Base-by-base conservation (phyloP, 2,113 vertebrate genomes). In the Xenus cinereus region DNA sequence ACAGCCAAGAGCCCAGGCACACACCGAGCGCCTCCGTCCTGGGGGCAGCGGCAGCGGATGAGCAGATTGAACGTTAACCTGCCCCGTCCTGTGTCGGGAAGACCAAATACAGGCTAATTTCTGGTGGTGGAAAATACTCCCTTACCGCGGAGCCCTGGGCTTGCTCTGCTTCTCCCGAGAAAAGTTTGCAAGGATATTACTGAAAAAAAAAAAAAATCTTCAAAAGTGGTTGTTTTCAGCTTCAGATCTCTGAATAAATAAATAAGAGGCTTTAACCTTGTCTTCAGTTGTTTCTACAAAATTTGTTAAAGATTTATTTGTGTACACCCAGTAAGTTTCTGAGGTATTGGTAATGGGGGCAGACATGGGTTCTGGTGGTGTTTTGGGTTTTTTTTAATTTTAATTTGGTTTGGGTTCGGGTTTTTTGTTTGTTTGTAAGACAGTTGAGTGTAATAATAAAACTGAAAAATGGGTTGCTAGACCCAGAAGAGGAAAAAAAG, bases 1-100 rank as follows among this genome's bases (percentile, higher is more conserved):
- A 51, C 7, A 35, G 73, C 37, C 12, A 20, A 43, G 6, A 43
- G 48, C 26, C 48, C 73, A 13, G 56, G 28, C 30, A 22, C 8
- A 3, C 15, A 2, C 30, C 0, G 1, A 39, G 59, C 30, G 0
- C 30, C 60, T 35, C 56, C 59, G 8, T 23, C 57, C 48, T 53
- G 9, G 0, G 33, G 69, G 37, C 72, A 60, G 73, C 12, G 4
- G 80, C 3, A 57, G 32, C n/a, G 26, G 54, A 24, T 1, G 64
- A 59, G 53, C 62, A 74, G 72, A 43, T 27, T 17, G 62, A 21
- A 13, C 10, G 0, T 60, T 60, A 33, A 79, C 37, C 67, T 30
- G 66, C 48, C 45, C 27, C 2, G 0, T 54, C n/a, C 69, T 66
- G 20, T 2, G 3, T 18, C 23, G 16, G 33, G 28, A 33, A 75